phyloP scores from a whole-genome alignment of 1,140 invertebrate species.

The Ips nitidus region DNA sequence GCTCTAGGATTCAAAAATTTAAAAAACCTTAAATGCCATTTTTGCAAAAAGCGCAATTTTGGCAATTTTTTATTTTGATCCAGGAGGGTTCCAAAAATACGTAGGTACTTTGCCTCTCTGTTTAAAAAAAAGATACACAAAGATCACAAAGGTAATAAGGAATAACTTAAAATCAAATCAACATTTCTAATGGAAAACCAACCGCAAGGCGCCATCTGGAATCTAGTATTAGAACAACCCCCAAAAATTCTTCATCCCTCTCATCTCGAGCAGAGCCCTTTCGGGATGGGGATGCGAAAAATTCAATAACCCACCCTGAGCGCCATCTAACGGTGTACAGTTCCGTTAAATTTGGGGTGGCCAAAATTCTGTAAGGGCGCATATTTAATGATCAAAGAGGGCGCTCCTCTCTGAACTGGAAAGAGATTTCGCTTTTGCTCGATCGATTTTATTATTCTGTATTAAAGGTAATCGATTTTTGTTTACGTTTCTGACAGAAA shows the following conservation, averaged over 20 bases:
- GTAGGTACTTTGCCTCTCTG: too few relatives aligned
- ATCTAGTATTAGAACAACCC: background rate
- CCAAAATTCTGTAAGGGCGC: slow-evolving; percentile 15
- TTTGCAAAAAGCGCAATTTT: too few relatives aligned
- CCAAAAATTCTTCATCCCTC: slow-evolving; percentile 15
- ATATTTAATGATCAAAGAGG: slow-evolving; percentile 22
- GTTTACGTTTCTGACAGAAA: too few relatives aligned
- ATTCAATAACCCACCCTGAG: slow-evolving; percentile 13
- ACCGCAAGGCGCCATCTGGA: slow-evolving; percentile 3
- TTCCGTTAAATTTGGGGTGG: slow-evolving; percentile 42
- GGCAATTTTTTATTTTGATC: too few relatives aligned
- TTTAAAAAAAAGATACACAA: too few relatives aligned
- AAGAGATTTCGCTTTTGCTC: slow-evolving; percentile 1
- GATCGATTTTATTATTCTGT: background rate
- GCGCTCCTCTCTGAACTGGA: background rate
- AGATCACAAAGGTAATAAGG: too few relatives aligned
- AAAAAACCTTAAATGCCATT: too few relatives aligned
- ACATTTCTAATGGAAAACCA: too few relatives aligned
- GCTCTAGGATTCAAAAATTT: too few relatives aligned
- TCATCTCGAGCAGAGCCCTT: slow-evolving; percentile 7
- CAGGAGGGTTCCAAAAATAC: too few relatives aligned
- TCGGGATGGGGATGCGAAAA: background rate
- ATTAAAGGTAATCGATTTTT: too few relatives aligned
- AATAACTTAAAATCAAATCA: too few relatives aligned
- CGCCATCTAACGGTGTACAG: slow-evolving; percentile 39